phyloP scores from a whole-genome alignment of 2,797 vertebrate genomes.

The Chiloscyllium punctatum region DNA sequence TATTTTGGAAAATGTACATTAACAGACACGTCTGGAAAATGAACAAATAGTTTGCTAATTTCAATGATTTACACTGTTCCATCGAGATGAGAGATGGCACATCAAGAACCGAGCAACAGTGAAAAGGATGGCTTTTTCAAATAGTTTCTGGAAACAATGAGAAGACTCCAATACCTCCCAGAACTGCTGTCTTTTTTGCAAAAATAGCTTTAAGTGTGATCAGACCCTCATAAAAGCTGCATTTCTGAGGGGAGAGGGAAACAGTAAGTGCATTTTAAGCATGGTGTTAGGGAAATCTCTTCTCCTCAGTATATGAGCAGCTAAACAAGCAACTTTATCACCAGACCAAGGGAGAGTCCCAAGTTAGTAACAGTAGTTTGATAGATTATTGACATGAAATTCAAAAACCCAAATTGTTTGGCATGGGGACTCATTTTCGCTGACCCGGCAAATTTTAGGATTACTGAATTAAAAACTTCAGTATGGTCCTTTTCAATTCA shows the following conservation, averaged over 20 bases:
- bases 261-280: not conserved
- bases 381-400: too few species aligned
- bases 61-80: not conserved
- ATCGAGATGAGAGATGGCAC: not conserved
- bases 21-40: not conserved
- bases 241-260: not conserved
- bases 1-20: not conserved
- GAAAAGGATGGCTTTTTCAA: not conserved
- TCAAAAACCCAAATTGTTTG: too few species aligned
- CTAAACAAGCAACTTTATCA: too few species aligned
- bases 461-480: too few species aligned
- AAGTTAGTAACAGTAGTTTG: too few species aligned
- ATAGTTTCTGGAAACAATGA: not conserved
- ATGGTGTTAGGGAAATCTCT: not conserved
- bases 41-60: not conserved
- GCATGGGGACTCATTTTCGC: too few species aligned
- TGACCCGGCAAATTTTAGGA: too few species aligned
- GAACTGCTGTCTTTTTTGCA: not conserved
- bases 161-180: not conserved
- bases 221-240: not conserved
- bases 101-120: not conserved
- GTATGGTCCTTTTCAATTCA: too few species aligned
- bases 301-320: not conserved
- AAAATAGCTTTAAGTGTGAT: not conserved
- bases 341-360: not conserved